A percentile compares a stretch with the other conserved stretches of the same genome.
Conservation (phyloP, 2,797 vertebrate species). For the Lithobates pipiens region DNA sequence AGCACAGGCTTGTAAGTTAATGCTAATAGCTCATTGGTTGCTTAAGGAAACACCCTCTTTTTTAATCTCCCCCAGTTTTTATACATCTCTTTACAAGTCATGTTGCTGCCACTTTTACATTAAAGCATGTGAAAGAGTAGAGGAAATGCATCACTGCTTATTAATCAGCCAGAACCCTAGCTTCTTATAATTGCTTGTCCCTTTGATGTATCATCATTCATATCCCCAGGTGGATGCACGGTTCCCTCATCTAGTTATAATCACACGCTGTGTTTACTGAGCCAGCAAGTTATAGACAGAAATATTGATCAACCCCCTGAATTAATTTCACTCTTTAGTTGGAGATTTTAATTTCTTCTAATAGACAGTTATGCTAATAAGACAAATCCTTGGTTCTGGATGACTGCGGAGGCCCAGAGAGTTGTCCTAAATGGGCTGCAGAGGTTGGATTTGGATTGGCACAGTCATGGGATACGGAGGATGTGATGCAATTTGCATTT, state of each 20-base stretch:
- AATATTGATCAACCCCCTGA: slow-evolving; percentile 32
- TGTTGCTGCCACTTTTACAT: background rate
- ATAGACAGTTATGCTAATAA: slow-evolving; percentile 19
- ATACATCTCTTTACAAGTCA: background rate
- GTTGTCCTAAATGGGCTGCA: background rate
- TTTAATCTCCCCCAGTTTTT: background rate
- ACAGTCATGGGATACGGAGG: too few relatives aligned
- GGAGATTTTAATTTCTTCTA: slow-evolving; percentile 25
- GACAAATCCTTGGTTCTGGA: background rate
- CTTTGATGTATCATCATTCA: slow-evolving; percentile 39
- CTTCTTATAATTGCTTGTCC: slow-evolving; percentile 20
- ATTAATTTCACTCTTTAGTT: slow-evolving; percentile 20
- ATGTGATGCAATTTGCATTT: too few relatives aligned
- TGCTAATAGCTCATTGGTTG: background rate
- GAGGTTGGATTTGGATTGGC: background rate
- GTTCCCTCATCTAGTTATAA: slow-evolving; percentile 18
- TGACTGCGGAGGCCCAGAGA: background rate
- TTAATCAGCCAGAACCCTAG: slow-evolving; percentile 20
- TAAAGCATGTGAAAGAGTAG: too few relatives aligned
- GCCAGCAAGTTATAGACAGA: slow-evolving; percentile 34
- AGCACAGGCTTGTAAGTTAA: too few relatives aligned
- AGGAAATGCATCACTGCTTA: background rate
- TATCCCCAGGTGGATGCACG: slow-evolving; percentile 1
- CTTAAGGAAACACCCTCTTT: background rate
- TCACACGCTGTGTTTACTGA: slow-evolving; percentile 9